These are phyloP conservation scores for Diorhabda sublineata DNA, from an alignment of 1,140 invertebrate genomes.

Conservation along the genomic window DNA sequence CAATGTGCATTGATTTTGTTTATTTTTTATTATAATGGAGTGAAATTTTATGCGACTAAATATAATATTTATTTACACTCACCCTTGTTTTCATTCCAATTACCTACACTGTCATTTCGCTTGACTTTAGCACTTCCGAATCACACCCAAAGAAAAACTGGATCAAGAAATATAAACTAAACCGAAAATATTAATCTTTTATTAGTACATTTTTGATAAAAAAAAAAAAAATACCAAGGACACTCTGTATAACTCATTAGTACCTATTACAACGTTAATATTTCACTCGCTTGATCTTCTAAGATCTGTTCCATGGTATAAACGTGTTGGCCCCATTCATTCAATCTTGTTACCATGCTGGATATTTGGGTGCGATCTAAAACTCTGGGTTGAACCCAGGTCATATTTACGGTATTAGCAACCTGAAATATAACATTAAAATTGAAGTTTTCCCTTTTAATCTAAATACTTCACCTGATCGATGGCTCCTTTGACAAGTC, in stretches of 20 bases:
- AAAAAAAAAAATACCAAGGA: constrained; percentile 6
- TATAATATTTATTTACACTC: constrained; percentile 16
- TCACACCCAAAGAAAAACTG: too few species aligned
- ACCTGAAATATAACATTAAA: constrained; percentile 28
- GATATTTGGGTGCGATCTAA: constrained; percentile 71
- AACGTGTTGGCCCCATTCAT: constrained; percentile 79
- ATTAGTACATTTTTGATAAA: neutral
- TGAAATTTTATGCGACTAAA: constrained; percentile 18
- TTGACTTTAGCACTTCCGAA: too few species aligned
- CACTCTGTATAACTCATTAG: neutral
- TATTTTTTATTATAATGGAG: constrained; percentile 18
- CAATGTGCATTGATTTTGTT: constrained; percentile 9
- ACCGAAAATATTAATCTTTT: too few species aligned
- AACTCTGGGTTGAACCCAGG: constrained; percentile 89
- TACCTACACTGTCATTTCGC: too few species aligned
- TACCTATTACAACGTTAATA: constrained; percentile 64
- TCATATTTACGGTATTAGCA: constrained; percentile 69
- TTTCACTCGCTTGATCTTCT: constrained; percentile 78
- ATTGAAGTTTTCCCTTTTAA: neutral
- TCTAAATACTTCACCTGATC: constrained; percentile 71
- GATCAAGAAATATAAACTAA: too few species aligned
- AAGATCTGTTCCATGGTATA: constrained; percentile 75
- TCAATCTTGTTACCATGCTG: constrained; percentile 73
- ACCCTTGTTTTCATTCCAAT: too few species aligned
- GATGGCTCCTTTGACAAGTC: constrained; percentile 89